Evolutionary conservation across 2,888 invertebrate species (phyloP), one percentile per base, ranked within the genome.

Genomic region (Rhagonycha lutea): DNA sequence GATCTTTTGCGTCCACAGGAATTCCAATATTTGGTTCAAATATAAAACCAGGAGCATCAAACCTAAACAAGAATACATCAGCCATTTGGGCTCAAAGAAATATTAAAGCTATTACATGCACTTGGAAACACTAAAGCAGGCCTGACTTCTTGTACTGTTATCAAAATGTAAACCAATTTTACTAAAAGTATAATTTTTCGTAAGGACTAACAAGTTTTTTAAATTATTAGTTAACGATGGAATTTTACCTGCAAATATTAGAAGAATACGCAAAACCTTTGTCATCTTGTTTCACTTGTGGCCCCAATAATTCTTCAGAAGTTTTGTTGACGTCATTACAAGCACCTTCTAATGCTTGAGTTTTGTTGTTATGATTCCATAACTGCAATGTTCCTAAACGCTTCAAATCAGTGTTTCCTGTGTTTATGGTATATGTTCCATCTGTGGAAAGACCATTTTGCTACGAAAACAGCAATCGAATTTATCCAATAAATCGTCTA

Each of bases 1-100:
- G 91, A 0, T 94, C 96, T 70, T 90, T 86, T 2, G 95, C 94
- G 70, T 89, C 84, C 65, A 96, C 86, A n/a, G 96, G 96, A 84
- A 95, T 91, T 2, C 96, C 96, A 7, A 94, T 93, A 79, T 85
- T 90, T 82, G 96, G 94, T 87, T 96, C 95, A 67, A 97, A 85
- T 14, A 92, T 91, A 86, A 93, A 94, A 12, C 94, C 94, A 0
- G 97, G 96, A n/a, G 96, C 95, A 70, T 93, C 94, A 86, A 89
- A 92, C 78, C 94, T 92, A 23, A 65, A 14, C 9, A 81, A 83
- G 78, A 47, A 4, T 24, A 71, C 65, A 32, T 61, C 18, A 60
- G 67, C 28, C 61, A 61, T 47, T 8, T 14, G 12, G 3, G 12
- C n/a, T 61, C 14, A 18, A 5, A 7, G 4, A n/a, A 28, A 1